A percentile compares a stretch with the other conserved stretches of the same genome.
These are phyloP conservation scores for pig (Sus scrofa) DNA, from an alignment of 2,113 vertebrate species.

Conservation along the genomic window T2T-Sscrofa CM000814.6:146205001-146205500, in stretches of 20 bases:
- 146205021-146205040: not conserved
- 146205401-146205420: not conserved
- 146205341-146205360: not conserved
- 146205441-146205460: not conserved
- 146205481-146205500: not conserved
- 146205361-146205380: not conserved
- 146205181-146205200: not conserved
- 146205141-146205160: not conserved
- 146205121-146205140: not conserved
- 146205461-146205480: not conserved
- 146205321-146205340: not conserved
- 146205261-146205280: no score
- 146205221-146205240: not conserved
- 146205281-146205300: accelerated
- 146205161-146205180: not conserved
- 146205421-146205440: no score
- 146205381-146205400: not conserved
- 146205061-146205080: not conserved
- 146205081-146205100: not conserved
- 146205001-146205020: not conserved
- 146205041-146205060: not conserved
- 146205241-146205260: not conserved
- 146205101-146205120: not conserved
- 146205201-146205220: not conserved
- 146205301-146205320: not conserved